Conservation (phyloP, 2,797 vertebrate species). For the Cyclopterus lumpus region DNA sequence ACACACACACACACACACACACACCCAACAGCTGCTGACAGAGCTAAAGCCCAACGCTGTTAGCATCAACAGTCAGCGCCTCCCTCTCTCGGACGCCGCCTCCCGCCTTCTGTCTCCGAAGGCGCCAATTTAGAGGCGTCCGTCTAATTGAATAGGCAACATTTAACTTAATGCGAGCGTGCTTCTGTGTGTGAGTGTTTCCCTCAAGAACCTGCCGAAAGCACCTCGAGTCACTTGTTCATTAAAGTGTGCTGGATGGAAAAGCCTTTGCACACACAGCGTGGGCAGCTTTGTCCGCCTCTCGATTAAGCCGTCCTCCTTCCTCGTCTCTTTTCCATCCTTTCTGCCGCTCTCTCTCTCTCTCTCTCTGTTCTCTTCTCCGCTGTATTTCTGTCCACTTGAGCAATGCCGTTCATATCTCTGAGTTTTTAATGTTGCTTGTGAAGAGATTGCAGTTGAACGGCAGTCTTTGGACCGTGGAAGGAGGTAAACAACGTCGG, state of each 20-base stretch:
- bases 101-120: constrained; percentile 48
- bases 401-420: constrained; percentile 6
- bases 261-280: constrained; percentile 59
- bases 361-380: not conserved
- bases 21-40: too few species aligned
- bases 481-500: constrained; percentile 28
- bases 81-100: constrained; percentile 22
- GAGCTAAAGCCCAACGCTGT: constrained; percentile 54
- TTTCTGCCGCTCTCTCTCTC: constrained; percentile 12
- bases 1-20: too few species aligned
- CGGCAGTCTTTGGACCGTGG: constrained; percentile 22
- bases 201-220: constrained; percentile 53
- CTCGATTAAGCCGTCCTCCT: constrained; percentile 68
- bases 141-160: constrained; percentile 69
- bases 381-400: constrained; percentile 31
- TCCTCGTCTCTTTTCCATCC: constrained; percentile 28
- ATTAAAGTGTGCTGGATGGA: constrained; percentile 70
- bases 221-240: constrained; percentile 73
- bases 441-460: constrained; percentile 43
- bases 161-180: constrained; percentile 56
- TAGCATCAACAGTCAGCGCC: constrained; percentile 50
- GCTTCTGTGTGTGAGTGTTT: constrained; percentile 32
- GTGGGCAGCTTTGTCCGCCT: constrained; percentile 61
- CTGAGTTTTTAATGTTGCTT: constrained; percentile 35
- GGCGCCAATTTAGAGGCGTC: constrained; percentile 59